Evolutionary conservation across 2,797 vertebrate species (phyloP).

Genomic region (Chromis chromis): DNA sequence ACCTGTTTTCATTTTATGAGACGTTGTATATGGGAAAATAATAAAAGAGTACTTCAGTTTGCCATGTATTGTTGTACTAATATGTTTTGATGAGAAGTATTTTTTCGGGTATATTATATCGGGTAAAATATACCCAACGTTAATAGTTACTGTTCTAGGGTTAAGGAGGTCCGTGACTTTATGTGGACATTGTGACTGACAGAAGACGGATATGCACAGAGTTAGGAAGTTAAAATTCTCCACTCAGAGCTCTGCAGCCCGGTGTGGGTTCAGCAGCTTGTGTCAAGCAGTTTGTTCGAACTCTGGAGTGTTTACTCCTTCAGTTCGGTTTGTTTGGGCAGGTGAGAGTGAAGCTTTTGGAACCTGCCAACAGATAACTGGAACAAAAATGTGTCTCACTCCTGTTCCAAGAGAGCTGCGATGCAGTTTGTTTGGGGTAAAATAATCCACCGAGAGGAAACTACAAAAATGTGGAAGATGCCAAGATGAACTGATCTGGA

Average conservation of each 20-base stretch:
- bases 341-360: constrained; percentile 20
- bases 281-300: constrained; percentile 36
- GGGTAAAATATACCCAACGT: too few relatives aligned
- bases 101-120: too few relatives aligned
- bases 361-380: constrained; percentile 14
- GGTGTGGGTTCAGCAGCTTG: constrained; percentile 22
- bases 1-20: too few relatives aligned
- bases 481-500: not conserved
- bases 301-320: constrained; percentile 37
- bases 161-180: constrained; percentile 9
- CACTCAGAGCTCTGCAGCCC: constrained; percentile 23
- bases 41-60: too few relatives aligned
- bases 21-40: too few relatives aligned
- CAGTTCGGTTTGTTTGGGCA: constrained; percentile 30
- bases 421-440: too few relatives aligned
- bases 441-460: not conserved
- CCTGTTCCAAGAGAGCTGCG: not conserved
- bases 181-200: constrained; percentile 17
- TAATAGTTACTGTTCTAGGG: too few relatives aligned
- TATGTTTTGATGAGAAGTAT: too few relatives aligned
- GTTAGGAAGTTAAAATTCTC: constrained; percentile 27
- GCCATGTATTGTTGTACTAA: too few relatives aligned
- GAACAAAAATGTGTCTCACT: constrained; percentile 3
- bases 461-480: not conserved
- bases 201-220: constrained; percentile 13